A percentile compares a stretch with the other conserved stretches of the same genome.
Conservation (phyloP, 2,113 vertebrate species). For the Prionailurus bengalensis region DNA sequence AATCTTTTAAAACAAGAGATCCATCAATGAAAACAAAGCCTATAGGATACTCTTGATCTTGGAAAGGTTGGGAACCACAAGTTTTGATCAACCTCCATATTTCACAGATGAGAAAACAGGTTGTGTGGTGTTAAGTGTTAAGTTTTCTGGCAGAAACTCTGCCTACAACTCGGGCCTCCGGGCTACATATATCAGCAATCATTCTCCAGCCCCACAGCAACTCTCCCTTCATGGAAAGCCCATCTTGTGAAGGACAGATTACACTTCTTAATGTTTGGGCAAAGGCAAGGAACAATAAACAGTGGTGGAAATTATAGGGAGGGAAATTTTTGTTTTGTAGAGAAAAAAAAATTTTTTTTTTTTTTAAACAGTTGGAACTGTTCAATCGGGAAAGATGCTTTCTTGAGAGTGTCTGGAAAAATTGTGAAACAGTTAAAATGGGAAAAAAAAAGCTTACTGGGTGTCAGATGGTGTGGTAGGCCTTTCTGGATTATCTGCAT, state of each 20-base stretch:
- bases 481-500: neutral
- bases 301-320: neutral
- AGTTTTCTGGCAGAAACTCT: neutral
- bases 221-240: neutral
- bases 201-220: neutral
- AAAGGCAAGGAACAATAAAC: neutral
- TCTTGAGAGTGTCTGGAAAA: neutral
- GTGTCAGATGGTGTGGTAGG: neutral
- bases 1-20: neutral
- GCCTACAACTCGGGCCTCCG: neutral
- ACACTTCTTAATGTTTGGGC: neutral
- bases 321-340: neutral
- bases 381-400: neutral
- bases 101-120: neutral
- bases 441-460: neutral
- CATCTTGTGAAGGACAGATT: neutral
- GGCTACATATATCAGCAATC: neutral
- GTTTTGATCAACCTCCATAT: neutral
- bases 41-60: neutral
- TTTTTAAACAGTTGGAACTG: neutral
- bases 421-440: neutral
- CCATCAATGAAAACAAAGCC: neutral
- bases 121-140: neutral
- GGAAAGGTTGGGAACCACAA: neutral
- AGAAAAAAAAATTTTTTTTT: neutral